phyloP scores from a whole-genome alignment of 30 jellyfish, hydroid and myxozoan species.

The Hydra vulgaris region DNA sequence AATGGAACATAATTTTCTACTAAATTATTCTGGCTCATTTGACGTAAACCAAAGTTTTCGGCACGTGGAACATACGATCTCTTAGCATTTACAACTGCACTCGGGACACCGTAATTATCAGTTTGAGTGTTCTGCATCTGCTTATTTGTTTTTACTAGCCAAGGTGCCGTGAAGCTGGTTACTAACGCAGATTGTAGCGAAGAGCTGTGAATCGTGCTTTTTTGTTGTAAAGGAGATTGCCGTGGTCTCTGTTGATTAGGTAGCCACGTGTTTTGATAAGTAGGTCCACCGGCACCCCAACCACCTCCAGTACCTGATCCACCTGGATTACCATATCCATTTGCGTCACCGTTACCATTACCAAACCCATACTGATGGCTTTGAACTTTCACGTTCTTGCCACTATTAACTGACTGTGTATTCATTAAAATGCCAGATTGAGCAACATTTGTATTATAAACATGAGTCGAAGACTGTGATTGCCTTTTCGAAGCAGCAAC shows the following conservation, averaged over 20 bases:
- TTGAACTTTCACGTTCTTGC: constrained; percentile 9
- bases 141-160: neutral
- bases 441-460: constrained; percentile 19
- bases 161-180: constrained; percentile 14
- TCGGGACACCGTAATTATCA: neutral
- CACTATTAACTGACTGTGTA: neutral
- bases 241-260: constrained; percentile 15
- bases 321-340: constrained; percentile 21
- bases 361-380: constrained; percentile 30
- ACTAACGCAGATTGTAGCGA: constrained; percentile 8
- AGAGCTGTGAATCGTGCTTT: constrained; percentile 19
- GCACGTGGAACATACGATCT: neutral
- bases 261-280: constrained; percentile 15
- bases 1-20: neutral
- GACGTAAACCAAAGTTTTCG: neutral
- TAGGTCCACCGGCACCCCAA: constrained; percentile 36
- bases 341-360: constrained; percentile 25
- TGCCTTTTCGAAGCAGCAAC: constrained; percentile 24
- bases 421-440: constrained; percentile 7
- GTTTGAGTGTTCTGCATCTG: neutral
- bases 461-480: constrained; percentile 14
- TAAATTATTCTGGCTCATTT: neutral
- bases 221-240: neutral
- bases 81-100: neutral
- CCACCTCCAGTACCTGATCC: constrained; percentile 31